Evolutionary conservation across 1,140 invertebrate genomes (phyloP).

Genomic region (Mactra quadrangularis): DNA sequence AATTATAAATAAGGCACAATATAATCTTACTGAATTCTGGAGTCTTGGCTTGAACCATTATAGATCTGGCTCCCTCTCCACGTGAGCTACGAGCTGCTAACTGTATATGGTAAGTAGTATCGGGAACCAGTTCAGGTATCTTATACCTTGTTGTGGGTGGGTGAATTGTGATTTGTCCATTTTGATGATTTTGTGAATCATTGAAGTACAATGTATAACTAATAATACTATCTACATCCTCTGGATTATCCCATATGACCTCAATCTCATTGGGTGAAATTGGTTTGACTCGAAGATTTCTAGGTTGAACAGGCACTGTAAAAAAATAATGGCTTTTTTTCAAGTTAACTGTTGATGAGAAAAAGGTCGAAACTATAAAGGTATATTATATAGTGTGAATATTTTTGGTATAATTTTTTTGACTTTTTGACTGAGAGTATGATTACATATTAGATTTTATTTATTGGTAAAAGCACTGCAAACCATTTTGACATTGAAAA

Average conservation of each 20-base stretch:
- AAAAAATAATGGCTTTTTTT: slow-evolving; percentile 62
- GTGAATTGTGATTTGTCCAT: slow-evolving; percentile 87
- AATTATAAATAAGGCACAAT: slow-evolving; percentile 34
- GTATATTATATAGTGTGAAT: no score
- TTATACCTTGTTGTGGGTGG: slow-evolving; percentile 92
- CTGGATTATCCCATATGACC: slow-evolving; percentile 94
- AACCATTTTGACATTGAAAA: no score
- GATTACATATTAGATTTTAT: no score
- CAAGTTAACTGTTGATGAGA: neutral
- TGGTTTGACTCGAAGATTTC: slow-evolving; percentile 89
- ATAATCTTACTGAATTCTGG: slow-evolving; percentile 96
- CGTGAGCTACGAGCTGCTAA: slow-evolving; percentile 94
- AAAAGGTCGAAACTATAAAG: no score
- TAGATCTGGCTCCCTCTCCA: slow-evolving; percentile 96
- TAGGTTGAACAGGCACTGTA: slow-evolving; percentile 96
- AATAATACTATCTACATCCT: slow-evolving; percentile 93
- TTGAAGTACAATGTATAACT: slow-evolving; percentile 99
- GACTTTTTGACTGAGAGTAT: no score
- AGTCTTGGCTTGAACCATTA: slow-evolving; percentile 96
- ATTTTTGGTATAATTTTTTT: no score
- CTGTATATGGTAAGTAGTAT: slow-evolving; percentile 98
- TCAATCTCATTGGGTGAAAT: slow-evolving; percentile 88
- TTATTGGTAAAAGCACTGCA: no score
- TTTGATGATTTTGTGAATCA: slow-evolving; percentile 93
- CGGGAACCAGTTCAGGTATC: slow-evolving; percentile 94